Percentiles rank a stretch among this genome's conserved stretches.
phyloP scores from a whole-genome alignment of 92 coral and sea anemone species.

The Zoanthus solanderi region DNA sequence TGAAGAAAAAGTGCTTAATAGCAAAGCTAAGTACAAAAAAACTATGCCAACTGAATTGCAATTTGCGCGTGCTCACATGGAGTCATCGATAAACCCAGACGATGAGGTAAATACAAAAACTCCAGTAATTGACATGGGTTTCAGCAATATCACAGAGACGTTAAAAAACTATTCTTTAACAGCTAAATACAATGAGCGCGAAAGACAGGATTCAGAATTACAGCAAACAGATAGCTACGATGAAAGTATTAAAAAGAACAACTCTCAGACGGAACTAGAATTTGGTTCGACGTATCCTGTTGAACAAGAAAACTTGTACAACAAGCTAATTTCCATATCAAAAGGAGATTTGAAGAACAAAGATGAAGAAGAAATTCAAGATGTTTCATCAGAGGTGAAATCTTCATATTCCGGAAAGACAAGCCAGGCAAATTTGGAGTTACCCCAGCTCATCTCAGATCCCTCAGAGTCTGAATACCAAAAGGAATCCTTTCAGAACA shows the following conservation, averaged over 20 bases:
- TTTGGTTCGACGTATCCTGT: neutral
- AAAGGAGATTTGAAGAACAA: neutral
- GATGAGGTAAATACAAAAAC: neutral
- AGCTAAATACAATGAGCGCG: neutral
- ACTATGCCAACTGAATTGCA: neutral
- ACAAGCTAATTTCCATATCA: neutral
- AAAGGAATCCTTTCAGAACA: neutral
- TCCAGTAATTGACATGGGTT: neutral
- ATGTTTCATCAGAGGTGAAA: slow-evolving; percentile 44
- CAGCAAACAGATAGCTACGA: neutral
- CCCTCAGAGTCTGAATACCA: slow-evolving; percentile 1
- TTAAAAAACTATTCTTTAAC: neutral
- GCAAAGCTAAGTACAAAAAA: neutral
- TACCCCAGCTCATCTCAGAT: neutral
- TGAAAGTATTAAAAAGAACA: neutral
- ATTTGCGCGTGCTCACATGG: neutral
- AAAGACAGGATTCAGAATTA: neutral
- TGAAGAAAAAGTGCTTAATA: slow-evolving; percentile 19
- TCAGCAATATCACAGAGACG: neutral
- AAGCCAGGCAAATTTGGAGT: neutral
- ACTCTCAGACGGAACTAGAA: neutral
- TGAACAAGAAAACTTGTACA: neutral
- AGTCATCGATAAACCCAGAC: neutral
- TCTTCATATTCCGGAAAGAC: slow-evolving; percentile 27
- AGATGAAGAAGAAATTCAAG: slow-evolving; percentile 25